Evolutionary conservation across 2,113 vertebrate genomes (phyloP).

Genomic region (Phoxinus phoxinus): DNA sequence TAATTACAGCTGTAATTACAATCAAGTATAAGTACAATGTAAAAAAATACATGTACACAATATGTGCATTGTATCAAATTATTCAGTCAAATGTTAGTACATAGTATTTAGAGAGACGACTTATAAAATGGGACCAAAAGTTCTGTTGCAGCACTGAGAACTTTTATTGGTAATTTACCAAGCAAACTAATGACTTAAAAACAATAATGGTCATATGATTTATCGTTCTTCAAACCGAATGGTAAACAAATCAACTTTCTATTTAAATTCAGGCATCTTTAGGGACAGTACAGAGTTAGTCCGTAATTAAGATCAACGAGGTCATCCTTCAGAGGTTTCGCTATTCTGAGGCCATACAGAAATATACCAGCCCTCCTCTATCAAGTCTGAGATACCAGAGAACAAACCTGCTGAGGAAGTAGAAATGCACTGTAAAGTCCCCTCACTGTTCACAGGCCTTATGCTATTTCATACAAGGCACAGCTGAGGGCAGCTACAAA

Average conservation of each 20-base stretch:
- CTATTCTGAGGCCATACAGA: conserved; percentile 71
- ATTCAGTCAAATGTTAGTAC: no score
- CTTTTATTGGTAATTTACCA: not conserved
- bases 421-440: conserved; percentile 38
- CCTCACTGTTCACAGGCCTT: conserved; percentile 8
- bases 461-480: conserved; percentile 35
- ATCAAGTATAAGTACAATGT: no score
- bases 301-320: conserved; percentile 48
- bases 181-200: not conserved
- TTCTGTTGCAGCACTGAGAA: not conserved
- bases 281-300: conserved; percentile 17
- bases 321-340: conserved; percentile 43
- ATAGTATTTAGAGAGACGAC: no score
- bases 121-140: no score
- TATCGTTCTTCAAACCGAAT: not conserved
- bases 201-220: not conserved
- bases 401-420: conserved; percentile 62
- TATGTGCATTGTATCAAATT: no score
- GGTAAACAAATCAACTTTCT: not conserved
- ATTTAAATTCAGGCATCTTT: not conserved
- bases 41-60: no score
- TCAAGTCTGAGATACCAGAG: conserved; percentile 47
- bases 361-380: conserved; percentile 65
- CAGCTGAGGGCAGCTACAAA: conserved; percentile 48
- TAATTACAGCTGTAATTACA: no score